Base-by-base conservation (phyloP, 2,888 invertebrate species). In the Escarpia spicata region DNA sequence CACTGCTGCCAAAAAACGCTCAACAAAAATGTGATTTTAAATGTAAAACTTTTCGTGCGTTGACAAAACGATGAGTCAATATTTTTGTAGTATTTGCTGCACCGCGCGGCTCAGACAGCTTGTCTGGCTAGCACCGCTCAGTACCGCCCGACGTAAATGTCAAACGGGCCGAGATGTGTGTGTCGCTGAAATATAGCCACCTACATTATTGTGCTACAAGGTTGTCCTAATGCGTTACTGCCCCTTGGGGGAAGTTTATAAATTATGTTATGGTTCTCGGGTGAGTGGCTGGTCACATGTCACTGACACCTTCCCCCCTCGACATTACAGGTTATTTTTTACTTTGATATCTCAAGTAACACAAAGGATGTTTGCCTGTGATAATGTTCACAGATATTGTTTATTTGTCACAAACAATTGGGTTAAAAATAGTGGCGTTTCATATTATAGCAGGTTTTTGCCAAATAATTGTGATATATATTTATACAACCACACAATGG, bases 181-280 rank as follows among this genome's bases (percentile, higher is more conserved):
- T n/a, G n/a, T 75, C 75, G n/a, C 75, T 75, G 75, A 75, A 75
- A 75, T 75, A 75, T 75, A 75, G 75, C 75, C 75, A 75, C 75
- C 75, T 75, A 75, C 26, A 75, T 75, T 75, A 75, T 52, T 52
- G 52, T 26, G 75, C 26, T 75, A 75, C 75, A 75, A 75, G 75
- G 75, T 26, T n/a, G 75, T 15, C 75, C 75, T 75, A 75, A 75
- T 75, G 75, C 26, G 75, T 75, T 75, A 75, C 19, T 75, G 75
- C 75, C 75, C 75, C 75, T n/a, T 26, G 19, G 75, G 75, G 75
- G n/a, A 75, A 75, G 26, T 75, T 75, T 26, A 75, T 75, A 75
- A 75, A 75, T 75, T 75, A 75, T 75, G 75, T 75, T 75, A 75
- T 75, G 75, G 75, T 75, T 75, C n/a, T 75, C 75, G 6, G 26